A percentile compares a stretch with the other conserved stretches of the same genome.
phyloP scores from a whole-genome alignment of 2,113 vertebrate species.

The Narcine bancroftii region DNA sequence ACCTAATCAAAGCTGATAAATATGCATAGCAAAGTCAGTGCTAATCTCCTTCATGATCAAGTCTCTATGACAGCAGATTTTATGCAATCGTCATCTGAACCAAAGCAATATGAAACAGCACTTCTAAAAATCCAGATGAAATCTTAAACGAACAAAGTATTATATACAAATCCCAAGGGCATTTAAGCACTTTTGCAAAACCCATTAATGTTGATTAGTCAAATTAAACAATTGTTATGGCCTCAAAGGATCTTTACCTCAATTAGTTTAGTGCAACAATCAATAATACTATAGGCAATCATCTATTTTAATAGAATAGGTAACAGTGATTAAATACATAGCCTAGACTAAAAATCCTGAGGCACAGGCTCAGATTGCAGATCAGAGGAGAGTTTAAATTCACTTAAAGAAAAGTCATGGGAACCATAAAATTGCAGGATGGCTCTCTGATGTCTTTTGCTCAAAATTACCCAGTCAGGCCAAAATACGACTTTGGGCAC shows the following conservation, averaged over 20 bases:
- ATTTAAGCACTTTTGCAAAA: not conserved
- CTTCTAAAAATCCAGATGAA: constrained; percentile 2
- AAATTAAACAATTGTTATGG: not conserved
- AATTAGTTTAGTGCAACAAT: not conserved
- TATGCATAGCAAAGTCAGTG: constrained; percentile 7
- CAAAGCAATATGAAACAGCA: not conserved
- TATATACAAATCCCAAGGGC: not conserved
- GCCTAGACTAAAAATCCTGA: not conserved
- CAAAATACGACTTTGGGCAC: no score
- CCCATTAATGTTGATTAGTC: not conserved
- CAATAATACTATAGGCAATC: not conserved
- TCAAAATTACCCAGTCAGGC: no score
- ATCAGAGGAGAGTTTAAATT: no score
- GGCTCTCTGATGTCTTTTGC: no score
- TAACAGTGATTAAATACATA: not conserved
- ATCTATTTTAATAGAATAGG: not conserved
- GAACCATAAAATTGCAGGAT: no score
- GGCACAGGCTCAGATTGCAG: no score
- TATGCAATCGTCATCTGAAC: constrained; percentile 8
- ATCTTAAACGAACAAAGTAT: not conserved
- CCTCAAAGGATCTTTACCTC: not conserved
- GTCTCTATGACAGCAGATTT: not conserved
- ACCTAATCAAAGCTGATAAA: constrained; percentile 34
- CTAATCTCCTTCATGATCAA: constrained; percentile 19
- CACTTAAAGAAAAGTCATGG: no score